A percentile compares a stretch with the other conserved stretches of the same genome.
Conservation (phyloP, 2,888 invertebrate genomes). For the Tipula unca region DNA sequence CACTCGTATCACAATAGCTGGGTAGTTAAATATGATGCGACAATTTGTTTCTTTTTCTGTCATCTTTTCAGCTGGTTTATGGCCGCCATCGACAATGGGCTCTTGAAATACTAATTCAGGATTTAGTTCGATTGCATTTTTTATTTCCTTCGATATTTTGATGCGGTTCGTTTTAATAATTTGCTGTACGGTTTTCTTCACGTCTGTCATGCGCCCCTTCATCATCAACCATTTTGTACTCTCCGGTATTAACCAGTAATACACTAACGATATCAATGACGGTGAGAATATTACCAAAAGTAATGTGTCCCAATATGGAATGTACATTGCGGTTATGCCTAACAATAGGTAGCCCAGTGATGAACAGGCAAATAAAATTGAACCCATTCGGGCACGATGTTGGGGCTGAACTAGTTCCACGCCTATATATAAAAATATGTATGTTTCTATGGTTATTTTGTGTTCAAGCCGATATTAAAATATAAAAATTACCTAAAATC, state of each 20-base stretch:
- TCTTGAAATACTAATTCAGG: too few species aligned
- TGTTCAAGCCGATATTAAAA: slow-evolving; percentile 57
- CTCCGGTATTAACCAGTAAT: slow-evolving; percentile 54
- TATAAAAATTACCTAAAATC: background rate
- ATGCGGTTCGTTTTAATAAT: too few species aligned
- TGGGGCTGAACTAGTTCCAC: slow-evolving; percentile 62
- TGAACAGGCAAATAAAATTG: slow-evolving; percentile 55
- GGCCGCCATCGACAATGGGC: too few species aligned
- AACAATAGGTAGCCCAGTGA: slow-evolving; percentile 55
- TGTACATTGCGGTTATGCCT: slow-evolving; percentile 37
- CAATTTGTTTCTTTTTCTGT: too few species aligned
- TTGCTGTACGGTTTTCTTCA: background rate
- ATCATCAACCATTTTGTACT: slow-evolving; percentile 61
- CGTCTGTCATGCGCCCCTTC: slow-evolving; percentile 34
- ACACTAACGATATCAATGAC: slow-evolving; percentile 52
- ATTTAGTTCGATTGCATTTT: too few species aligned
- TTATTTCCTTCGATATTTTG: too few species aligned
- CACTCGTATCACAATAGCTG: background rate
- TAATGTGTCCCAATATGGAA: slow-evolving; percentile 53
- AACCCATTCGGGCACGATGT: slow-evolving; percentile 56
- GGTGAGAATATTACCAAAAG: slow-evolving; percentile 53
- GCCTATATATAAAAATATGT: slow-evolving; percentile 52
- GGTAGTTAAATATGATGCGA: too few species aligned
- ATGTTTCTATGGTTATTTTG: too few species aligned
- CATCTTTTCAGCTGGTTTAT: too few species aligned